Base-by-base conservation (phyloP, 2,888 invertebrate genomes). In the Tuberolachnus salignus region DNA sequence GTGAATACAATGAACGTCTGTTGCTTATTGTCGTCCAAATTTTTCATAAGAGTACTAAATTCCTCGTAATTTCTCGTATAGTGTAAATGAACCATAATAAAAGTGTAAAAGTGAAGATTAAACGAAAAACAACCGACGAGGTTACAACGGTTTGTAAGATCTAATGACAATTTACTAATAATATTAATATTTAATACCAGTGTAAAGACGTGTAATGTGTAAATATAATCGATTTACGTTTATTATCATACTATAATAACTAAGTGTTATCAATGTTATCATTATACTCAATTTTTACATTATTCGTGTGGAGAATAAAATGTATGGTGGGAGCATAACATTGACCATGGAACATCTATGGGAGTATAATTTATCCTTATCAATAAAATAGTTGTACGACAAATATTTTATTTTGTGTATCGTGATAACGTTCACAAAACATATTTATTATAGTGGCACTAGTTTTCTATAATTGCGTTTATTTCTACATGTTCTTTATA, bases 1-100 rank as follows among this genome's bases (percentile, higher is more conserved):
- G 88, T 89, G 84, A 91, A 93, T 83, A 90, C 88, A 71, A 92
- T 86, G 82, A 89, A 85, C 55, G 88, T 85, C 23, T 84, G 82
- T 59, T 85, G 84, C 9, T 87, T 87, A 34, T 86, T 84, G 0
- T 83, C 81, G 74, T 89, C 86, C 63, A 91, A 86, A 14, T 85
- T 85, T 81, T 88, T 85, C 49, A 89, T 87, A 11, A 78, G 34
- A 1, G 6, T 3, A 0, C 1, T 51, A 16, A 78, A 78, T 8
- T 78, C 78, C 2, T 78, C 59, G 16, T 78, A 78, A 16, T 49
- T 61, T 3, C 59, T 78, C 0, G 78, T 69, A 8, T 51, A 21
- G n/a, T 78, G 69, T 6, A 34, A 67, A 9, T 57, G 8, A 23
- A 78, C 78, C 78, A 75, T 75, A 23, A 26, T 61, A 9, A 64